Evolutionary conservation across 2,888 invertebrate genomes (phyloP), one percentile per base, ranked within the genome.

Genomic region (Pharmacophagus antenor): DNA sequence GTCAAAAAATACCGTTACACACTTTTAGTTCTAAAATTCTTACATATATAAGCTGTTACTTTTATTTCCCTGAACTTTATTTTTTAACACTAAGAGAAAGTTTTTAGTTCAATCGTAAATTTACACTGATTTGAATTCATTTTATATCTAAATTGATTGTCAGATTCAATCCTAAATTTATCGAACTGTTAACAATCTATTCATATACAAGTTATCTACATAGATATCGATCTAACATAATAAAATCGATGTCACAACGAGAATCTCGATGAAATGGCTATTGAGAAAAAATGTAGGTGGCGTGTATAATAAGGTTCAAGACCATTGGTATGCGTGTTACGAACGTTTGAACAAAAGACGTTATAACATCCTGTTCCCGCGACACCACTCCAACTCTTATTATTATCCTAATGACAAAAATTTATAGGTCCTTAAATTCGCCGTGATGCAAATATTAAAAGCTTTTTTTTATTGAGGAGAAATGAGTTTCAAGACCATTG

Each of bases 381-480:
- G 82, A 84, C 85, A 82, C 75, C 79, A 79, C 77, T 74, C 67
- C 73, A 77, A 72, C 77, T 86, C 82, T 86, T 89, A 85, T 88
- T 89, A 88, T 88, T 88, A 84, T 81, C 81, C 83, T 88, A 89
- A 88, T 89, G 88, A 89, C 82, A 77, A 84, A 87, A 87, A 88
- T 88, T 88, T 90, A 90, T 88, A 78, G 83, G 82, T 82, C 74
- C 85, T 87, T 87, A 88, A 86, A 88, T 84, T 84, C 74, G 78
- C 73, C 85, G 87, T 85, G 86, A 76, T 82, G 86, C 83, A 85
- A 88, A 87, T 87, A 82, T 82, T 85, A 84, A 86, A 76, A 55
- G 56, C 47, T 48, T 58, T 61, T n/a, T n/a, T 71, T 76, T 78
- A 73, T 77, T 71, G 67, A 68, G 72, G 73, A 74, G 76, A 80